phyloP scores from a whole-genome alignment of 1,140 invertebrate genomes.

The Plutomurus gul region DNA sequence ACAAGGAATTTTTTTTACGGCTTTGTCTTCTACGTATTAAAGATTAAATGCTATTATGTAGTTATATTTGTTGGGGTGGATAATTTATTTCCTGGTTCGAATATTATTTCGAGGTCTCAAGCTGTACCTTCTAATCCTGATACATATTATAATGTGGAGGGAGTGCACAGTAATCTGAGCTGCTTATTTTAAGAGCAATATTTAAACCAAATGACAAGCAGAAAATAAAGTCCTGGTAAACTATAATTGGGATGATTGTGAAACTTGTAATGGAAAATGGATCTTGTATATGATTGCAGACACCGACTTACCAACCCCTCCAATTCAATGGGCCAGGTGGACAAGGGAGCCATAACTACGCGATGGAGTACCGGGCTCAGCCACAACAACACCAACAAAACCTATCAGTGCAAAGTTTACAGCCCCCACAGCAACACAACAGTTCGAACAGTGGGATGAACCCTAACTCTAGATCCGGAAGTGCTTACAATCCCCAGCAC shows the following conservation, averaged over 20 bases:
- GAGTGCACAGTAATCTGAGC: too few relatives aligned
- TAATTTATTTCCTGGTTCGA: neutral
- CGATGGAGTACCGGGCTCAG: conserved; percentile 42
- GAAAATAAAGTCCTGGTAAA: neutral
- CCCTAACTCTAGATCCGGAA: neutral
- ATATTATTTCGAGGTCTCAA: too few relatives aligned
- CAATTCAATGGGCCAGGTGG: conserved; percentile 46
- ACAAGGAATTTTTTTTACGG: conserved; percentile 1
- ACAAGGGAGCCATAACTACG: neutral
- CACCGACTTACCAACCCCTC: conserved; percentile 37
- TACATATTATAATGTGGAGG: too few relatives aligned
- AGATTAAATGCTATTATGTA: conserved; percentile 3
- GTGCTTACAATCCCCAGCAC: conserved; percentile 35
- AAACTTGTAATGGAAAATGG: neutral
- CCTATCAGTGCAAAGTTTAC: conserved; percentile 45
- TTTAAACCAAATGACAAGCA: neutral
- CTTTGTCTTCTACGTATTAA: too few relatives aligned
- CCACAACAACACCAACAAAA: conserved; percentile 37
- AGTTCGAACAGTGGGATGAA: conserved; percentile 18
- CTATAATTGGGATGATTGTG: neutral
- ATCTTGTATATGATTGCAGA: conserved; percentile 3
- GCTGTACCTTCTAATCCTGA: too few relatives aligned
- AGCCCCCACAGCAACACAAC: conserved; percentile 16
- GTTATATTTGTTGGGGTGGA: neutral
- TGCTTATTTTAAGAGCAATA: neutral